Conservation (phyloP, 2,888 invertebrate genomes). For the Coelinius sp. region DNA sequence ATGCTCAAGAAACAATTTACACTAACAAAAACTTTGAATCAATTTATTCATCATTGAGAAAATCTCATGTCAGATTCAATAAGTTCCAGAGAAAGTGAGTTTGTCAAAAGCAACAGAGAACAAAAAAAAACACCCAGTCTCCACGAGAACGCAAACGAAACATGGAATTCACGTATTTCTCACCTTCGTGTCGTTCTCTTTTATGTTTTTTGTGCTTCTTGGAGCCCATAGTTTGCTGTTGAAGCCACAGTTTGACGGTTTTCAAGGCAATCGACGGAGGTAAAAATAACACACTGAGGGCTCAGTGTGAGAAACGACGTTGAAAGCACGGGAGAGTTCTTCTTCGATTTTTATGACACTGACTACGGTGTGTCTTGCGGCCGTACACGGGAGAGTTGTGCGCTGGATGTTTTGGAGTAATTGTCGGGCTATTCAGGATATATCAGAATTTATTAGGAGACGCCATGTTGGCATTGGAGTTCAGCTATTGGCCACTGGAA, state of each 20-base stretch:
- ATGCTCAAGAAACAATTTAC: too few species aligned
- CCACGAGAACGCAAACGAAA: conserved; percentile 8
- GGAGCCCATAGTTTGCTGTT: conserved; percentile 63
- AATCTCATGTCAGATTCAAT: too few species aligned
- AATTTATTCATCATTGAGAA: too few species aligned
- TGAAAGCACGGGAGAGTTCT: not conserved
- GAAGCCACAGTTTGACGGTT: conserved; percentile 53
- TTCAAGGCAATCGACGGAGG: conserved; percentile 20
- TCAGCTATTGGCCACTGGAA: too few species aligned
- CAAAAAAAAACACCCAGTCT: conserved; percentile 29
- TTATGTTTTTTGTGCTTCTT: conserved; percentile 70
- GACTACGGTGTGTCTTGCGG: too few species aligned
- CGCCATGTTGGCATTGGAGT: too few species aligned
- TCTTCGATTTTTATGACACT: too few species aligned
- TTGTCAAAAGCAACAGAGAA: conserved; percentile 30
- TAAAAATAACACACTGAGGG: conserved; percentile 12
- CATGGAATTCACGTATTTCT: conserved; percentile 44
- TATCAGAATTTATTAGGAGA: too few species aligned
- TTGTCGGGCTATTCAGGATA: too few species aligned
- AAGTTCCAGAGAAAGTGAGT: not conserved
- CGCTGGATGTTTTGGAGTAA: too few species aligned
- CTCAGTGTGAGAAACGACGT: not conserved
- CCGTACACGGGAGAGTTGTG: too few species aligned
- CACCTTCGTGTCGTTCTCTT: conserved; percentile 68
- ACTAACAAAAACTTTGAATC: too few species aligned